Base-by-base conservation (phyloP, 2,113 vertebrate species). In the Entosphenus tridentatus region DNA sequence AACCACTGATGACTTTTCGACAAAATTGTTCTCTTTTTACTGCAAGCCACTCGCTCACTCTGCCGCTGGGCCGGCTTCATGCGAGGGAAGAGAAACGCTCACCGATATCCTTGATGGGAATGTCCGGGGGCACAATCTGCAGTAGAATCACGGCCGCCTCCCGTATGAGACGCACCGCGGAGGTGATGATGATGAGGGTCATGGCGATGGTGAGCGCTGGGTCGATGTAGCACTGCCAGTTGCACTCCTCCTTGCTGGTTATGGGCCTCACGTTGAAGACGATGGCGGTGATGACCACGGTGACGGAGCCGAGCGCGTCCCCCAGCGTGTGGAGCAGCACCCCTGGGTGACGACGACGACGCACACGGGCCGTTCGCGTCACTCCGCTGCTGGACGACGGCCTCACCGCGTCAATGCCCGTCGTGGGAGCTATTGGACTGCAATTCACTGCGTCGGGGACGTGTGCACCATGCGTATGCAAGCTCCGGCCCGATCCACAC, bases 181-280 rank as follows among this genome's bases (percentile, higher is more conserved):
- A 83, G 1, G 80, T 79, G 74, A 87, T 67, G 72, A 87, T 85
- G 72, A 88, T 86, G 74, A 79, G 11, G 70, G 87, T 82, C 86
- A 87, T 86, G 71, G 82, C 1, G 54, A 88, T 57, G 1, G 86
- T 86, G 70, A 88, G 77, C 75, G 82, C 81, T 56, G 86, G 86
- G 74, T 88, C 86, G 1, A 87, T 81, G 72, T 88, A 88, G 73
- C 86, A 88, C 75, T 87, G 77, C 86, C 86, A 88, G 67, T 87
- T 86, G 72, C 86, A 88, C 0, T 76, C 68, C 5, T 71, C 70
- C 4, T 72, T 14, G 0, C 0, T 1, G 1, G 12, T 39, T 78
- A 86, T 73, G 8, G 86, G 86, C 70, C 11, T 73, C 3, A 80
- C 13, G n/a, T 82, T 81, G 77, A 84, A 83, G 67, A 85, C 81